Conservation (phyloP, 1,140 invertebrate species). For the Laodelphax striatellus region DNA sequence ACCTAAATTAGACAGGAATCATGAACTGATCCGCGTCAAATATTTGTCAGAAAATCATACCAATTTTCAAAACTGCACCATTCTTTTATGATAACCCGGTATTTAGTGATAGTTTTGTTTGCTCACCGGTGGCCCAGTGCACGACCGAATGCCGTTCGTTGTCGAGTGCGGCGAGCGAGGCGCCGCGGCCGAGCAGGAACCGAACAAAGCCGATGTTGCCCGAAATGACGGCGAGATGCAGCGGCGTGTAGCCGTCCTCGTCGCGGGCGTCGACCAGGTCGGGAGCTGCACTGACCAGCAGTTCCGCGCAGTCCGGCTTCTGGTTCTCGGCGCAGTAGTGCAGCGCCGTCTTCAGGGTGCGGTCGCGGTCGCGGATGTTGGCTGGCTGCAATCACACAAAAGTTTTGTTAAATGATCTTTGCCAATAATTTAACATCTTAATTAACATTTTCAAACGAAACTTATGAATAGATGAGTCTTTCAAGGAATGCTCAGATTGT, state of each 20-base stretch:
- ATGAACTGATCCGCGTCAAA: too few relatives aligned
- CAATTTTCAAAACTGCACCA: too few relatives aligned
- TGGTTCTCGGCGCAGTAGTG: constrained; percentile 81
- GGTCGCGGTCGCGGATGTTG: constrained; percentile 52
- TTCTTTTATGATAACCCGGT: too few relatives aligned
- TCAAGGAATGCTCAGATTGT: too few relatives aligned
- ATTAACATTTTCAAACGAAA: too few relatives aligned
- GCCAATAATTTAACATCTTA: too few relatives aligned
- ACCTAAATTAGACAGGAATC: too few relatives aligned
- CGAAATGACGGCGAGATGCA: constrained; percentile 87
- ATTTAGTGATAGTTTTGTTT: too few relatives aligned
- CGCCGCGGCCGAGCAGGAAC: constrained; percentile 65
- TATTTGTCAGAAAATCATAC: too few relatives aligned
- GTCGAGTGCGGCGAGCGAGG: constrained; percentile 79
- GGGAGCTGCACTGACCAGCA: constrained; percentile 61
- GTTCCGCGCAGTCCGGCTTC: constrained; percentile 49
- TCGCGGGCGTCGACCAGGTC: constrained; percentile 70
- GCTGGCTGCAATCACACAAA: constrained; percentile 38
- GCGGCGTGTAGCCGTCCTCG: constrained; percentile 84
- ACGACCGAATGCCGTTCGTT: constrained; percentile 91
- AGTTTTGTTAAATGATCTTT: background rate
- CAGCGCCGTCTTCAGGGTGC: constrained; percentile 73
- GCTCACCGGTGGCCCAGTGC: constrained; percentile 92
- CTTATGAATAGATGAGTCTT: too few relatives aligned
- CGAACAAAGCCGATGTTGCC: constrained; percentile 74